Base-by-base conservation (phyloP, 2,888 invertebrate species). In the Athrips mouffetella region DNA sequence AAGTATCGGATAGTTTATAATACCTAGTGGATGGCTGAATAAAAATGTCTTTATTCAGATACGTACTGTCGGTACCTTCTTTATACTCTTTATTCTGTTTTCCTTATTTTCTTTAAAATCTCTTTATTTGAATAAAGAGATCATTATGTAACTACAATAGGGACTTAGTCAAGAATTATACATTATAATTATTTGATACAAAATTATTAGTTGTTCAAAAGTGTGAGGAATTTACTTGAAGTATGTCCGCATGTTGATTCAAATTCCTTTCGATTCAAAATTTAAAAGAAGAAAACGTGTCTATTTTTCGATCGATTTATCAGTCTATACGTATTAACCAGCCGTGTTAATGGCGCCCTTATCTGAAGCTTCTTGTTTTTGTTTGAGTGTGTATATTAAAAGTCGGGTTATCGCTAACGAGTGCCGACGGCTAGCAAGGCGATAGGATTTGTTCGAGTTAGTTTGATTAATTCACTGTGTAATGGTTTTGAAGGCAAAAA, bases 261-360 rank as follows among this genome's bases (percentile, higher is more conserved):
- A 51, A 57, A 60, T 54, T 65, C 58, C 20, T 1, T 2, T 27
- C 27, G 11, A 37, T 20, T 5, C 3, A 37, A 20, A 37, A 37
- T 20, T 5, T 2, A 37, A 20, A 37, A 51, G 47, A 61, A 60
- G 52, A 55, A 57, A 58, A 58, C 51, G 52, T 50, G 60, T 62
- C 58, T 55, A 57, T 67, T 50, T 47, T 47, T 63, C 70, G 66
- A 67, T 71, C 71, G 62, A 76, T 80, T 76, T 77, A 75, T 70
- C 73, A 69, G 67, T 79, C 81, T 69, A 67, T 60, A 73, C 68
- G 71, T 76, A 81, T 83, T 83, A 82, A 75, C 72, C 69, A 64
- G 65, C 68, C 61, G 75, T 80, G 76, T 83, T 83, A 84, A 84
- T 80, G 80, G 67, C 65, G 11, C 52, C 50, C 67, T 80, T 87